Evolutionary conservation across 2,888 invertebrate genomes (phyloP), one percentile per base, ranked within the genome.

Genomic region (Meandrusa payeni): DNA sequence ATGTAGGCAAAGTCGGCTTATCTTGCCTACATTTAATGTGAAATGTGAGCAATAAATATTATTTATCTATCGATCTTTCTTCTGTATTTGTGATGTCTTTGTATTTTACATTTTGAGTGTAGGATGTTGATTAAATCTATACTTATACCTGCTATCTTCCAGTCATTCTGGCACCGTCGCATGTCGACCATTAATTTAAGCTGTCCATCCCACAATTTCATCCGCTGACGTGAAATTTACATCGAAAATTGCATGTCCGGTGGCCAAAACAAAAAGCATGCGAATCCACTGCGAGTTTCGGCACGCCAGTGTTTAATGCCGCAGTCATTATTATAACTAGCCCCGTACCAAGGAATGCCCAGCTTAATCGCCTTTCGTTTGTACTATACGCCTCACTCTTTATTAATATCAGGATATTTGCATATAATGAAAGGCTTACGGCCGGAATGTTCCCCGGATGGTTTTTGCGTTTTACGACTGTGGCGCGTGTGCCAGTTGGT

Each of bases 351-450:
- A 40, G 33, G 41, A 36, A 48, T 48, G 45, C 33, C 38, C 42
- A 26, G 49, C 27, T 41, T 34, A 28, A 47, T 52, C 48, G 52
- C 45, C 46, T 50, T 54, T 48, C 47, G 52, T 50, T 54, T 47
- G 52, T 52, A 44, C 39, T 39, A 22, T 40, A 48, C 48, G 46
- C 51, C 49, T 41, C 41, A 32, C 41, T 48, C 46, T 51, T 34
- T 47, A 50, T 50, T 50, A 50, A 50, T 41, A 50, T 46, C 37
- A 34, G 9, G 34, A 44, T 47, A 59, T 61, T 61, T 61, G 55
- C 61, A 61, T 61, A 46, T 61, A 61, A 61, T 58, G 51, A 55
- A 51, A 46, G 51, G 51, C 55, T 51, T 42, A 47, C 46, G 28
- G 42, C 50, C 54, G 46, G 54, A 58, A 56, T 51, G 41, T 46